Conservation (phyloP, 2,797 vertebrate species). For the Poeciliopsis infans region DNA sequence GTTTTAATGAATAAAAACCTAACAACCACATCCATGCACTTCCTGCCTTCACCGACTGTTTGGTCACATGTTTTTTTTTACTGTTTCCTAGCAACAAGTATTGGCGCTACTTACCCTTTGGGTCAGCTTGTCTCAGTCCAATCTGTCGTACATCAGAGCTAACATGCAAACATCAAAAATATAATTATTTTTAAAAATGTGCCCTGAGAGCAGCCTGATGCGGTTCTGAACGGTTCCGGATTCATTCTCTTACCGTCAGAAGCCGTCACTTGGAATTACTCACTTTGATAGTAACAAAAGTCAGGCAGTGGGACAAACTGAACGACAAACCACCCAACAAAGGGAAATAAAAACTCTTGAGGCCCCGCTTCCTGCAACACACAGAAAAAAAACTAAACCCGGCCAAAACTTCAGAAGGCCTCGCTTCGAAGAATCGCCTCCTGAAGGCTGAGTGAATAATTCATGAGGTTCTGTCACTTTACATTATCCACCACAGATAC, state of each 20-base stretch:
- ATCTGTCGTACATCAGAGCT: background rate
- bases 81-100: no score
- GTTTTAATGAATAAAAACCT: no score
- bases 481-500: slow-evolving; percentile 38
- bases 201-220: background rate
- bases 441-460: slow-evolving; percentile 40
- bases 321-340: slow-evolving; percentile 12
- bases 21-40: no score
- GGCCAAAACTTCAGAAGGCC: slow-evolving; percentile 19
- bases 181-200: background rate
- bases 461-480: slow-evolving; percentile 45
- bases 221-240: background rate
- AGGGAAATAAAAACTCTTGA: slow-evolving; percentile 32
- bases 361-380: slow-evolving; percentile 25
- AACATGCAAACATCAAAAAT: background rate
- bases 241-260: background rate
- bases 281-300: slow-evolving; percentile 31
- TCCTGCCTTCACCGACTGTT: no score
- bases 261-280: slow-evolving; percentile 21
- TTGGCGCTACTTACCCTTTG: background rate
- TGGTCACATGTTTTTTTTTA: no score
- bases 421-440: slow-evolving; percentile 1
- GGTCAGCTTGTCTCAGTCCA: background rate
- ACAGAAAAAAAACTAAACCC: background rate
- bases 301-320: slow-evolving; percentile 34